Conservation (phyloP, 2,113 vertebrate genomes). For the Semicossyphus pulcher region DNA sequence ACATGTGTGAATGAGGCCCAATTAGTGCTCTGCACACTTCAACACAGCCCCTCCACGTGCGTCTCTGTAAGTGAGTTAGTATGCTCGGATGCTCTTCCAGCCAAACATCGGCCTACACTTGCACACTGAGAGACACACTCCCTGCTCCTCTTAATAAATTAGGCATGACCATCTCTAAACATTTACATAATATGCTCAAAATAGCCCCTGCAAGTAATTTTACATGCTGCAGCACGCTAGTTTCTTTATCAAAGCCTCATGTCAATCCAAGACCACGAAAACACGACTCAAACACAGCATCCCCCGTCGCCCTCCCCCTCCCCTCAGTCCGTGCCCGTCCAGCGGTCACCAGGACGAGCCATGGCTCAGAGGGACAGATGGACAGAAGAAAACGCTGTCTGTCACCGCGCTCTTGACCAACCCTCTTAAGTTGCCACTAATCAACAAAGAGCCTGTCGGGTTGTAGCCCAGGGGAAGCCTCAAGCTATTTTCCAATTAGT, state of each 20-base stretch:
- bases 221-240: slow-evolving; percentile 17
- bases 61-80: slow-evolving; percentile 7
- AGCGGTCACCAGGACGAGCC: slow-evolving; percentile 26
- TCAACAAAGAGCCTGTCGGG: slow-evolving; percentile 80
- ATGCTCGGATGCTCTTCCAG: slow-evolving; percentile 1
- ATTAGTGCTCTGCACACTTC: slow-evolving; percentile 10
- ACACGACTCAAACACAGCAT: background rate
- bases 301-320: background rate
- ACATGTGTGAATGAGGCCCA: background rate
- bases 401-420: slow-evolving; percentile 56
- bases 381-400: slow-evolving; percentile 38
- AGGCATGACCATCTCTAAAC: slow-evolving; percentile 65
- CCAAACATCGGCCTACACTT: slow-evolving; percentile 51
- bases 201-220: slow-evolving; percentile 50
- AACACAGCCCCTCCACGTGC: background rate
- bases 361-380: slow-evolving; percentile 38
- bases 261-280: slow-evolving; percentile 5
- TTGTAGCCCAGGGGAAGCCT: slow-evolving; percentile 77
- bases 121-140: slow-evolving; percentile 18
- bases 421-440: slow-evolving; percentile 82
- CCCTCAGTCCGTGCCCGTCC: background rate
- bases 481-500: slow-evolving; percentile 85
- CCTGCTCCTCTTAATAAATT: slow-evolving; percentile 72
- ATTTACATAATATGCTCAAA: slow-evolving; percentile 80
- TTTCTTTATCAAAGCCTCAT: slow-evolving; percentile 17